These are phyloP conservation scores for Cheilosia vernalis DNA, from an alignment of 2,888 invertebrate genomes.

Conservation along the genomic window DNA sequence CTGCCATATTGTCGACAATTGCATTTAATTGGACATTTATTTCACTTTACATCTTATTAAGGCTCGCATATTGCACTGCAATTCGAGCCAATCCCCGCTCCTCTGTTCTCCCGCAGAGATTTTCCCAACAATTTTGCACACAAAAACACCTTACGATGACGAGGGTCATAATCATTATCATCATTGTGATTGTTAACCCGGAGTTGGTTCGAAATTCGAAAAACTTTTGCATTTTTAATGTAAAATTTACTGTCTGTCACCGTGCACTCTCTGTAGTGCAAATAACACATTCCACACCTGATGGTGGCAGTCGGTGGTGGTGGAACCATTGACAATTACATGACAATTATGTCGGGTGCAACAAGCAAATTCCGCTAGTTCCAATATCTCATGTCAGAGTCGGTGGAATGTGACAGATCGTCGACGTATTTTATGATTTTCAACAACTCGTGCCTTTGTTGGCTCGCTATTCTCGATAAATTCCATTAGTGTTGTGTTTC, in stretches of 20 bases:
- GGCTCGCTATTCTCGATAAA: conserved; percentile 53
- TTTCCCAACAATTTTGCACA: conserved; percentile 7
- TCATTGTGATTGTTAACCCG: background rate
- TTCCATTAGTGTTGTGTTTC: conserved; percentile 62
- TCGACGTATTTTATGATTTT: conserved; percentile 41
- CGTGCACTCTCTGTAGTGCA: conserved; percentile 42
- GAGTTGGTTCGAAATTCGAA: conserved; percentile 25
- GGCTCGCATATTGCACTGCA: conserved; percentile 26
- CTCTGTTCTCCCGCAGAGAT: conserved; percentile 17
- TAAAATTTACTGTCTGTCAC: conserved; percentile 24
- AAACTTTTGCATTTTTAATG: conserved; percentile 57
- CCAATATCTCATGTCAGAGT: conserved; percentile 44
- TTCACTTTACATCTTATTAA: conserved; percentile 68
- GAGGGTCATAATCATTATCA: conserved; percentile 5
- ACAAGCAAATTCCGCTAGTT: conserved; percentile 71
- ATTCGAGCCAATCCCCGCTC: conserved; percentile 11
- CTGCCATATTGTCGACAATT: conserved; percentile 64
- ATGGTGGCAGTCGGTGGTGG: conserved; percentile 17
- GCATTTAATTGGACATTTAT: conserved; percentile 75
- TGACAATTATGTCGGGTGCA: conserved; percentile 70
- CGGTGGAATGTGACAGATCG: conserved; percentile 57
- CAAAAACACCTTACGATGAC: conserved; percentile 51
- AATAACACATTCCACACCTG: conserved; percentile 68
- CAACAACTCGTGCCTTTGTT: conserved; percentile 44
- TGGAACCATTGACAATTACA: conserved; percentile 48